Conservation (phyloP, 2,888 invertebrate genomes). For the Heliconius ismenius region DNA sequence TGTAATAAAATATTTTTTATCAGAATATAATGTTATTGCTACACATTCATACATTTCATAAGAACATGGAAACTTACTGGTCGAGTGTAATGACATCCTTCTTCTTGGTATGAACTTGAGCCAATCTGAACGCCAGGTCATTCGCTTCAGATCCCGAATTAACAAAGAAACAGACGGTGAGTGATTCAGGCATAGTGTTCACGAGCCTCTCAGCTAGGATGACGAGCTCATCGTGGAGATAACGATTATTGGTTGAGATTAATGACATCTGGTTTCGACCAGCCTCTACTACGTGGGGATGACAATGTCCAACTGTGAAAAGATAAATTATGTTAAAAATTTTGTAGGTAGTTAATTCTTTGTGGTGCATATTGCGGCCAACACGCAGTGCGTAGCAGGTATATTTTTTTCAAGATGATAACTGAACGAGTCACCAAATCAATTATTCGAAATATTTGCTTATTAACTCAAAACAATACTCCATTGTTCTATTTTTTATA, state of each 20-base stretch:
- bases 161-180: constrained; percentile 97
- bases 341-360: background rate
- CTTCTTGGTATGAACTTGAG: constrained; percentile 92
- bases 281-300: constrained; percentile 95
- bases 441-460: too few species aligned
- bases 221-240: constrained; percentile 97
- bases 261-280: constrained; percentile 94
- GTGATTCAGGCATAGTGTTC: constrained; percentile 89
- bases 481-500: background rate
- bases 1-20: constrained; percentile 6
- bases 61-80: constrained; percentile 88
- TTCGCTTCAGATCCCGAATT: constrained; percentile 99
- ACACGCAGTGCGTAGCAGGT: too few species aligned
- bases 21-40: background rate
- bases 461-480: too few species aligned
- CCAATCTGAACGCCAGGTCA: constrained; percentile 96
- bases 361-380: too few species aligned
- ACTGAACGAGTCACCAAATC: too few species aligned
- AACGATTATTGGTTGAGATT: constrained; percentile 97
- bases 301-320: constrained; percentile 97
- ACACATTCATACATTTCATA: constrained; percentile 16
- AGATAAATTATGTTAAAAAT: background rate
- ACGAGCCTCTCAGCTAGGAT: constrained; percentile 93
- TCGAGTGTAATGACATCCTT: constrained; percentile 96
- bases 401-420: too few species aligned